Percentiles rank a stretch among this genome's conserved stretches.
Conservation (phyloP, 2,888 invertebrate species). For the Barypeithes pellucidus region DNA sequence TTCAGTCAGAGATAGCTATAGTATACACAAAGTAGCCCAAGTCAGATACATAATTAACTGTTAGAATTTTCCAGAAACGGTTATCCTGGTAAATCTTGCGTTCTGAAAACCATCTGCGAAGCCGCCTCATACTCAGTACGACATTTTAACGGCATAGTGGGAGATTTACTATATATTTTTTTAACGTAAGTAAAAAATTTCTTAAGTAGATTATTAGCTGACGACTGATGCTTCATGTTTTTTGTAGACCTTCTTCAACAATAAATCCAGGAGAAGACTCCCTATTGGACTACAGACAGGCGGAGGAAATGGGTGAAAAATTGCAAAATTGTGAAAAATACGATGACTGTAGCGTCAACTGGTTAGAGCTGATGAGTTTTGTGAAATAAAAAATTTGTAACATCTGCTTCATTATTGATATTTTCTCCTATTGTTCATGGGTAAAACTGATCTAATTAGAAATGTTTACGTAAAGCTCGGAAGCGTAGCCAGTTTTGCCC, state of each 20-base stretch:
- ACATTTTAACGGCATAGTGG: conserved; percentile 77
- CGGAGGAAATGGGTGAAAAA: conserved; percentile 58
- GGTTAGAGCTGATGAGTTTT: conserved; percentile 73
- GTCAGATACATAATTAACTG: no score
- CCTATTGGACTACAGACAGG: conserved; percentile 57
- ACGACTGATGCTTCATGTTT: not conserved
- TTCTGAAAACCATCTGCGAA: conserved; percentile 84
- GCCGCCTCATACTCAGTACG: conserved; percentile 79
- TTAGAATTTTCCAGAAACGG: conserved; percentile 59
- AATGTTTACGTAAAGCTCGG: no score
- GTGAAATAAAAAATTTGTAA: conserved; percentile 56
- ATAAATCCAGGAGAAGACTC: conserved; percentile 59
- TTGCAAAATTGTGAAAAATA: conserved; percentile 73
- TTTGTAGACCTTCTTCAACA: conserved; percentile 78
- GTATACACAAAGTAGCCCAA: no score
- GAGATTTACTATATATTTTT: conserved; percentile 82
- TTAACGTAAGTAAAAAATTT: conserved; percentile 75
- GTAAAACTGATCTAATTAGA: no score
- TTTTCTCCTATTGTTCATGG: no score
- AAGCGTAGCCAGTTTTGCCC: no score
- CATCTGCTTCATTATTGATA: no score
- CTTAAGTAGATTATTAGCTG: no score
- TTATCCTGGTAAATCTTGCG: conserved; percentile 76
- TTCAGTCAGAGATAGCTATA: no score
- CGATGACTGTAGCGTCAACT: conserved; percentile 73